Evolutionary conservation across 2,797 vertebrate species (phyloP).

Genomic region (Myoxocephalus aenaeus): DNA sequence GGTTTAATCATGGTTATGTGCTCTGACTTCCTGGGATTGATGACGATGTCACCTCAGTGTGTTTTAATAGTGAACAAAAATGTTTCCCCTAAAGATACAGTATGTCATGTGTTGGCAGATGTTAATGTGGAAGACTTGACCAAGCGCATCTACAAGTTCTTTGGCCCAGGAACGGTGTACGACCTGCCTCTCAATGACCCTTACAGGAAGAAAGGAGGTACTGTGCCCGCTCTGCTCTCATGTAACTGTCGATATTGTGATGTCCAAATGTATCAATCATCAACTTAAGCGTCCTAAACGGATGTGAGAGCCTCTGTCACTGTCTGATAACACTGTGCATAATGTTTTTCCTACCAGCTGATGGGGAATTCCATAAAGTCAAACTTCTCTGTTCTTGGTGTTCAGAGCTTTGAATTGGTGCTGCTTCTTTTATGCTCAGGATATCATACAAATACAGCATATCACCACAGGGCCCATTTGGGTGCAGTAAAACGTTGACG

Average conservation of each 20-base stretch:
- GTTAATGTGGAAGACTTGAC: constrained; percentile 74
- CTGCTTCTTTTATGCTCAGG: constrained; percentile 25
- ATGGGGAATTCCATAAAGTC: constrained; percentile 36
- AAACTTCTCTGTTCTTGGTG: constrained; percentile 45
- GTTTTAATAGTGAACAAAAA: not conserved
- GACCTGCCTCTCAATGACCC: constrained; percentile 80
- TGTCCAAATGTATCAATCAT: constrained; percentile 34
- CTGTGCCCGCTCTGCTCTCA: constrained; percentile 1
- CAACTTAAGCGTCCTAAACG: constrained; percentile 1
- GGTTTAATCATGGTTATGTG: not conserved
- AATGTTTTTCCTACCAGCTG: constrained; percentile 31
- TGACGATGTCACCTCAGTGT: not conserved
- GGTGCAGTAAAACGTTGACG: constrained; percentile 32
- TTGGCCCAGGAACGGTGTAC: constrained; percentile 75
- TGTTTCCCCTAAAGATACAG: not conserved
- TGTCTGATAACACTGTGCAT: constrained; percentile 21
- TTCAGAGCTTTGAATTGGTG: constrained; percentile 30
- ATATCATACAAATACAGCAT: constrained; percentile 43
- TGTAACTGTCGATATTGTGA: not conserved
- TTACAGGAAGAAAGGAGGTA: constrained; percentile 76
- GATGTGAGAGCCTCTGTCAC: constrained; percentile 30
- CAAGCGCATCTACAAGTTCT: constrained; percentile 72
- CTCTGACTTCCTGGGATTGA: not conserved
- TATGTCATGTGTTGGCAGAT: constrained; percentile 54
- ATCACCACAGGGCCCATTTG: constrained; percentile 27